Percentiles rank a stretch among this genome's conserved stretches.
These are phyloP conservation scores for Chitala chitala DNA, from an alignment of 2,113 vertebrate species.

Conservation along the genomic window DNA sequence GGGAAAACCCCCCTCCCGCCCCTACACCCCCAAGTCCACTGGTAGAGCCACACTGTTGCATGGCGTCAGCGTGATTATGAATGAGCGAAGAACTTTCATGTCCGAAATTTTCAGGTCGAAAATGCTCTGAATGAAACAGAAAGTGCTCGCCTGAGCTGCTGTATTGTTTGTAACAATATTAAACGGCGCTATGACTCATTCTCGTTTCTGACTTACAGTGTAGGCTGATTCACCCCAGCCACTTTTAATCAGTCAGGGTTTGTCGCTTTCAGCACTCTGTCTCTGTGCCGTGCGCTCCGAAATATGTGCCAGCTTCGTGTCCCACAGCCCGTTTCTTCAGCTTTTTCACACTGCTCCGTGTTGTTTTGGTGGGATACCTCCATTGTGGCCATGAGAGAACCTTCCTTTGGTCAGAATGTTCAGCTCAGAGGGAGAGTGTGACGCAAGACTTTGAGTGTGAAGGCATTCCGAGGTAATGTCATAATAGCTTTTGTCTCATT, in stretches of 20 bases:
- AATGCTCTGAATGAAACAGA: not conserved
- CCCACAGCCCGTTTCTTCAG: not conserved
- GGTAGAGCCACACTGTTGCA: too few relatives aligned
- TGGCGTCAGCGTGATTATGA: too few relatives aligned
- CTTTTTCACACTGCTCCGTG: not conserved
- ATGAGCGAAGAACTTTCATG: not conserved
- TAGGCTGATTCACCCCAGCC: constrained; percentile 73
- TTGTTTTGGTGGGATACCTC: not conserved
- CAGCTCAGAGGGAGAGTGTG: constrained; percentile 34
- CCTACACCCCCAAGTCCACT: too few relatives aligned
- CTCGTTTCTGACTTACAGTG: constrained; percentile 61
- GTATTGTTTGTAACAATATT: constrained; percentile 64
- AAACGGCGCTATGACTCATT: constrained; percentile 65
- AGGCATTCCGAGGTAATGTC: constrained; percentile 56
- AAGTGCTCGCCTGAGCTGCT: constrained; percentile 23
- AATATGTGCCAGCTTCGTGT: constrained; percentile 35
- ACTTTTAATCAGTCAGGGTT: constrained; percentile 57
- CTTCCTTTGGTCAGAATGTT: constrained; percentile 18
- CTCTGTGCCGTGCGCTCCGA: constrained; percentile 42
- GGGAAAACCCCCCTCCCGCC: too few relatives aligned
- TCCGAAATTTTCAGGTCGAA: not conserved
- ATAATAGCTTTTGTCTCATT: not conserved
- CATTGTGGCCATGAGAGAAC: constrained; percentile 24
- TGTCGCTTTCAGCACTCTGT: constrained; percentile 58
- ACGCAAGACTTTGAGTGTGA: constrained; percentile 44